These are phyloP conservation scores for Furnarius figulus DNA, from an alignment of 2,113 vertebrate genomes.

Conservation along the genomic window DNA sequence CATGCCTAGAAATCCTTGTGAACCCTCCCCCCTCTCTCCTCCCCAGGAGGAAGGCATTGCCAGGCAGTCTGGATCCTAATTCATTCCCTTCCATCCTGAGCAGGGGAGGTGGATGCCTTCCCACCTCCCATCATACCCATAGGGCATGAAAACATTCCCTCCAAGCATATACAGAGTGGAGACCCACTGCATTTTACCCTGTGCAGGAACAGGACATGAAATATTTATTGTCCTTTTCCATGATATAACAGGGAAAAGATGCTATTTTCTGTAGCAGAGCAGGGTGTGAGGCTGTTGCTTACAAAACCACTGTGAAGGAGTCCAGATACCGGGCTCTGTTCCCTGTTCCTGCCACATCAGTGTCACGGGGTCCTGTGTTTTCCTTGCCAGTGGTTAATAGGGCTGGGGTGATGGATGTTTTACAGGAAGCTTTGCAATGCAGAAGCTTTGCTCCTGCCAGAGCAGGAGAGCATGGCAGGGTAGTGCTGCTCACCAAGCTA, in stretches of 20 bases:
- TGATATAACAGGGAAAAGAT: not conserved
- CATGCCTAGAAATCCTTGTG: not conserved
- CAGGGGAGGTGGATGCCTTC: accelerated
- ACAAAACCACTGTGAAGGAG: accelerated
- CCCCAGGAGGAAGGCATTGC: not conserved
- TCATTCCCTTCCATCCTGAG: not conserved
- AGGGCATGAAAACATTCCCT: not conserved
- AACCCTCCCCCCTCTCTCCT: not conserved
- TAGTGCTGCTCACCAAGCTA: not conserved
- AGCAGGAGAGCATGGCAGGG: constrained; percentile 83
- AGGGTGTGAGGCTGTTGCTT: not conserved
- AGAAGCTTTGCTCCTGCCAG: constrained; percentile 77
- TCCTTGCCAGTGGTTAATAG: constrained; percentile 76
- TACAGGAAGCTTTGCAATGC: constrained; percentile 81
- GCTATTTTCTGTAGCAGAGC: not conserved
- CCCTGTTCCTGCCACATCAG: not conserved
- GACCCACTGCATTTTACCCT: not conserved
- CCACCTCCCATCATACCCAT: too few species aligned
- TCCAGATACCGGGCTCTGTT: not conserved
- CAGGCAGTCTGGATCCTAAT: not conserved
- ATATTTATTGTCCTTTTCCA: not conserved
- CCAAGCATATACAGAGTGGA: not conserved
- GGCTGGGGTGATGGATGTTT: constrained; percentile 83
- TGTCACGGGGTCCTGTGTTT: not conserved
- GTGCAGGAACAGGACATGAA: accelerated